Evolutionary conservation across 2,113 vertebrate species (phyloP).

Genomic region (Ptilorrhoa leucosticta): DNA sequence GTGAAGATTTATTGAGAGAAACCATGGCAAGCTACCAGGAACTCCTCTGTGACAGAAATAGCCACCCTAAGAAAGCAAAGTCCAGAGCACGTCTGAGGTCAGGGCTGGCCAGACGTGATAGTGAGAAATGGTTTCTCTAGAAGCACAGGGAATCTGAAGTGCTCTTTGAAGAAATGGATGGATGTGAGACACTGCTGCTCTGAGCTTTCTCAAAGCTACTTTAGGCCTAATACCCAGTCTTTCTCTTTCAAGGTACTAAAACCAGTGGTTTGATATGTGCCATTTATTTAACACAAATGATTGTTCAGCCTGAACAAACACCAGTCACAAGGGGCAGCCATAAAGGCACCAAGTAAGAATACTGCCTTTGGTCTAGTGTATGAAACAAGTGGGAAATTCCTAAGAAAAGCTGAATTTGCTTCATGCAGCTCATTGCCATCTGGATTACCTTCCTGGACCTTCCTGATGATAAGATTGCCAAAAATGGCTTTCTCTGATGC

Average conservation of each 20-base stretch:
- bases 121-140: background rate
- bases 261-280: background rate
- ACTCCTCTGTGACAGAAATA: background rate
- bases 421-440: background rate
- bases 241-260: background rate
- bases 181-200: background rate
- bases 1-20: slow-evolving; percentile 8
- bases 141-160: background rate
- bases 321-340: background rate
- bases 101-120: background rate
- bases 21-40: background rate
- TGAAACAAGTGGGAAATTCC: background rate
- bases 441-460: background rate
- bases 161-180: background rate
- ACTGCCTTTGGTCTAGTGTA: background rate
- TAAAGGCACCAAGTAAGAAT: background rate
- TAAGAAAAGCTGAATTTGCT: background rate
- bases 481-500: background rate
- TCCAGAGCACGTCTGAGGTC: background rate
- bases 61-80: background rate
- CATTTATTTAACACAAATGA: background rate
- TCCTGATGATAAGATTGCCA: background rate
- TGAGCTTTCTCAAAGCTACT: background rate
- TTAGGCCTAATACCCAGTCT: background rate
- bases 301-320: background rate